A percentile compares a stretch with the other conserved stretches of the same genome.
Conservation (phyloP, 2,113 vertebrate genomes). For the Campylomormyrus tamandua region DNA sequence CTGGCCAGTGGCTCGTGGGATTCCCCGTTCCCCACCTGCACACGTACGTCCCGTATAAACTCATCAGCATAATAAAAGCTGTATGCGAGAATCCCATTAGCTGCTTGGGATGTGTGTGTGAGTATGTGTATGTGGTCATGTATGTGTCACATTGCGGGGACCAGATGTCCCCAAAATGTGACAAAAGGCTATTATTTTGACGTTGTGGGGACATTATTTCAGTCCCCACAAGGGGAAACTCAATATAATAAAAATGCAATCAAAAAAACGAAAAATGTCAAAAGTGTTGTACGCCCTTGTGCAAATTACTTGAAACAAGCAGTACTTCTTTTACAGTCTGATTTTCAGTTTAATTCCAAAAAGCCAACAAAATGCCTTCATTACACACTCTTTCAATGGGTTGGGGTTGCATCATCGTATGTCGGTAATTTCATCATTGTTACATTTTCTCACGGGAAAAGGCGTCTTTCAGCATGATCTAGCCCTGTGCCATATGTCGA, state of each 20-base stretch:
- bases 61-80: neutral
- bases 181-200: neutral
- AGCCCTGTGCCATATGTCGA: neutral
- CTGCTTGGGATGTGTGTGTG: neutral
- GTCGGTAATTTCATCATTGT: neutral
- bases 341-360: neutral
- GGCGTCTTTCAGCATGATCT: neutral
- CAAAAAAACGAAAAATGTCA: neutral
- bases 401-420: neutral
- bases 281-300: neutral
- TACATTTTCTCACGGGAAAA: neutral
- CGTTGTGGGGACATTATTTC: neutral
- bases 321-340: neutral
- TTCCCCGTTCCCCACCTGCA: slow-evolving; percentile 72
- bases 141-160: neutral
- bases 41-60: slow-evolving; percentile 67
- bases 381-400: neutral
- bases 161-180: neutral
- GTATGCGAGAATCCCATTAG: neutral
- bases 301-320: neutral
- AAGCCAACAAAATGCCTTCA: neutral
- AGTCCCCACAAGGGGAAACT: neutral
- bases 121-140: neutral
- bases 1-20: slow-evolving; percentile 74
- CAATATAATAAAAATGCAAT: neutral